Conservation (phyloP, 2,888 invertebrate genomes). For the Latrodectus hesperus region DNA sequence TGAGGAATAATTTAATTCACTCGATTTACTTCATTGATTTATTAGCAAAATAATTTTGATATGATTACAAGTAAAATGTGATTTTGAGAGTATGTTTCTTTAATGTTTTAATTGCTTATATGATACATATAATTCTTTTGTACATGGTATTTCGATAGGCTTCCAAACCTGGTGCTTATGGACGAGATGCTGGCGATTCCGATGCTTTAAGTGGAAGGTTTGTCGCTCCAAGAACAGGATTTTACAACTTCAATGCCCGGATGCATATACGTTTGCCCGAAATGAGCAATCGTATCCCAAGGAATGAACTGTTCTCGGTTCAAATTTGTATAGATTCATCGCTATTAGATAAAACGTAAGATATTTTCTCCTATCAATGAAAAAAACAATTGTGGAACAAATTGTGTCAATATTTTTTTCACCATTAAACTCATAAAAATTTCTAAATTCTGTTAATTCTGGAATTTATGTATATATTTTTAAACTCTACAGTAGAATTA, state of each 20-base stretch:
- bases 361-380: slow-evolving; percentile 47
- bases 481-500: background rate
- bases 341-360: slow-evolving; percentile 74
- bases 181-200: slow-evolving; percentile 72
- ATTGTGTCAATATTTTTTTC: too few relatives aligned
- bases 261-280: slow-evolving; percentile 72
- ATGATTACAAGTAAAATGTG: too few relatives aligned
- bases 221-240: slow-evolving; percentile 72
- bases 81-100: too few relatives aligned
- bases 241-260: slow-evolving; percentile 73
- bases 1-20: too few relatives aligned
- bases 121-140: too few relatives aligned
- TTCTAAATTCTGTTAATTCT: too few relatives aligned
- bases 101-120: too few relatives aligned
- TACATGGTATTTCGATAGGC: slow-evolving; percentile 71
- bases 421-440: too few relatives aligned
- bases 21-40: too few relatives aligned
- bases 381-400: background rate
- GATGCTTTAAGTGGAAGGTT: slow-evolving; percentile 73
- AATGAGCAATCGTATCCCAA: slow-evolving; percentile 32
- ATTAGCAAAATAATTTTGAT: too few relatives aligned
- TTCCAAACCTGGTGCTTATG: slow-evolving; percentile 73
- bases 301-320: slow-evolving; percentile 71
- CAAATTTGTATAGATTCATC: slow-evolving; percentile 73
- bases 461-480: too few relatives aligned